Base-by-base conservation (phyloP, 1,140 invertebrate genomes). In the Drosophila repleta region DNA sequence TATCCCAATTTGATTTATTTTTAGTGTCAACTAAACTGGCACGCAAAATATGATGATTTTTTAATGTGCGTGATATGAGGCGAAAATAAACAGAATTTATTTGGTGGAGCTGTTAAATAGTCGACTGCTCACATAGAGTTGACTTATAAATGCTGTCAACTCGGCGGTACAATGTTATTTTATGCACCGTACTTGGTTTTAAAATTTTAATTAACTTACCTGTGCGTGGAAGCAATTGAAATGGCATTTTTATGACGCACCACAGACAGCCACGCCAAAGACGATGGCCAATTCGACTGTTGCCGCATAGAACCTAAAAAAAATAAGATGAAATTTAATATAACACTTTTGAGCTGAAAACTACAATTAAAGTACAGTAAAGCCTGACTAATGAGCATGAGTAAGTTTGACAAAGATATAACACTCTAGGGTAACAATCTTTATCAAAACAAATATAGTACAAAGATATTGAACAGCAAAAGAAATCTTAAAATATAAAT, bases 1-100 rank as follows among this genome's bases (percentile, higher is more conserved):
- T 17, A 58, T 6, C 6, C 20, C 37, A 32, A 64, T 82, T 81
- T 81, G 81, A 74, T 84, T 84, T 87, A 84, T 87, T 77, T 85
- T 77, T 53, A 53, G 74, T 87, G 69, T 18, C 81, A 77, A 65
- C 61, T 52, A 61, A 85, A 70, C 55, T 64, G 65, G 45, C 81
- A 84, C 62, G 69, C 53, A 62, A 79, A 76, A 81, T 84, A 68
- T 79, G 57, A 29, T 41, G 56, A 1, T 45, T 71, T 58, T 53
- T 17, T 43, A 0, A 45, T 58, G 51, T 49, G 26, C 10, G 35
- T 51, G 24, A 43, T 51, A 29, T 39, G 48, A 29, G 35, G 35
- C 10, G 0, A 29, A 39, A 57, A 57, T 65, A 57, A 56, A 57
- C 51, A 10, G 17, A 56, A 56, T 70, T 65, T 57, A 57, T 51